phyloP scores from a whole-genome alignment of 1,140 invertebrate species.

The Brachionus rotundiformis region DNA sequence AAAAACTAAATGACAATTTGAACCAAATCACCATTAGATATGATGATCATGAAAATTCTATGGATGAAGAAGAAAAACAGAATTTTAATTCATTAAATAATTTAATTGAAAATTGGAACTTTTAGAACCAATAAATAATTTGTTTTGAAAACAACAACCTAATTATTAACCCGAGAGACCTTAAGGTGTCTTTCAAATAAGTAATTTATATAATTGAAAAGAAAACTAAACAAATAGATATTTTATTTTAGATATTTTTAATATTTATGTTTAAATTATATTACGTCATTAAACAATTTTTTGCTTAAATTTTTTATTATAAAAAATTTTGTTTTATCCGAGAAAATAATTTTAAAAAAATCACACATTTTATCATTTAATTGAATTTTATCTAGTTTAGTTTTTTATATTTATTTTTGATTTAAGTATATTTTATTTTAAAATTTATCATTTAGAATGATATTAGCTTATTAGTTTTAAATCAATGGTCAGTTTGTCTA shows the following conservation, averaged over 20 bases:
- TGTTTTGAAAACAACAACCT: background rate
- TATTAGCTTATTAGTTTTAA: no score
- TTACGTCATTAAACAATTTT: background rate
- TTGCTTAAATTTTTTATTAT: background rate
- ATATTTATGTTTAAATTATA: background rate
- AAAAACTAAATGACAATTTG: conserved; percentile 21
- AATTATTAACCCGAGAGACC: background rate
- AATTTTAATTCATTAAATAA: conserved; percentile 39
- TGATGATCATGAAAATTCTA: background rate
- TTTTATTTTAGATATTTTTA: background rate
- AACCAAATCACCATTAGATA: background rate
- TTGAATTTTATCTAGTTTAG: background rate
- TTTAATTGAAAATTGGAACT: conserved; percentile 47
- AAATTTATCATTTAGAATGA: no score
- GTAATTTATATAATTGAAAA: background rate
- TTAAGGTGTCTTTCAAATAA: background rate
- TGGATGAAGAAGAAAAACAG: background rate
- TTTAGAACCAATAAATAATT: background rate
- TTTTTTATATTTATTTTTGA: no score
- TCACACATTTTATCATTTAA: background rate
- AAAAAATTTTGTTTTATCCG: background rate
- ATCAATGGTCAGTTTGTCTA: no score
- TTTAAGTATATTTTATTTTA: background rate
- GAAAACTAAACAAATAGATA: background rate
- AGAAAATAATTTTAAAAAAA: background rate